Evolutionary conservation across 2,797 vertebrate genomes (phyloP).

Genomic region (Alosa sapidissima): DNA sequence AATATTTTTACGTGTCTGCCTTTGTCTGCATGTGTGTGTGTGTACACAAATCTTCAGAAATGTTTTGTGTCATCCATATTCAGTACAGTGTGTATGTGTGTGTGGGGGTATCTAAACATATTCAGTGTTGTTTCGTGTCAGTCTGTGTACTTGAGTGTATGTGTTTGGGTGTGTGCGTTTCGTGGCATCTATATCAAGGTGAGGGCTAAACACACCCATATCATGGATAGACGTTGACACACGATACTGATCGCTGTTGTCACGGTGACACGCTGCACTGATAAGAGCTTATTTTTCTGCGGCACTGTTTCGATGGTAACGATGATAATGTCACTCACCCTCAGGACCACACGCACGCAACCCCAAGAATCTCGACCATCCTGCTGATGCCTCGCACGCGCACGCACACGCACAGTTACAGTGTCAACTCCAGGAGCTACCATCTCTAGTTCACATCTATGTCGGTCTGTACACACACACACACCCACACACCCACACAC

Average conservation of each 20-base stretch:
- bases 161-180: not conserved
- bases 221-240: not conserved
- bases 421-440: too few species aligned
- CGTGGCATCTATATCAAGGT: too few species aligned
- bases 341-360: constrained; percentile 37
- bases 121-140: not conserved
- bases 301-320: not conserved
- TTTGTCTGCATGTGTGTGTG: too few species aligned
- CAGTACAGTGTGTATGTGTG: not conserved
- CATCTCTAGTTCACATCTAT: too few species aligned
- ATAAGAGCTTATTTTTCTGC: not conserved
- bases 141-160: not conserved
- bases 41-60: too few species aligned
- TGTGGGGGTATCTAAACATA: not conserved
- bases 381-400: constrained; percentile 9
- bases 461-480: too few species aligned
- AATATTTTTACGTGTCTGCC: too few species aligned
- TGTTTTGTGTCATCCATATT: too few species aligned
- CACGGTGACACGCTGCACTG: not conserved
- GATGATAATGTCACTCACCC: not conserved
- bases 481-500: too few species aligned
- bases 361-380: constrained; percentile 41
- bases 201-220: not conserved
- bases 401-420: not conserved
- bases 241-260: not conserved